These are phyloP conservation scores for Cisticola juncidis DNA, from an alignment of 2,113 vertebrate species.

Conservation along the genomic window DNA sequence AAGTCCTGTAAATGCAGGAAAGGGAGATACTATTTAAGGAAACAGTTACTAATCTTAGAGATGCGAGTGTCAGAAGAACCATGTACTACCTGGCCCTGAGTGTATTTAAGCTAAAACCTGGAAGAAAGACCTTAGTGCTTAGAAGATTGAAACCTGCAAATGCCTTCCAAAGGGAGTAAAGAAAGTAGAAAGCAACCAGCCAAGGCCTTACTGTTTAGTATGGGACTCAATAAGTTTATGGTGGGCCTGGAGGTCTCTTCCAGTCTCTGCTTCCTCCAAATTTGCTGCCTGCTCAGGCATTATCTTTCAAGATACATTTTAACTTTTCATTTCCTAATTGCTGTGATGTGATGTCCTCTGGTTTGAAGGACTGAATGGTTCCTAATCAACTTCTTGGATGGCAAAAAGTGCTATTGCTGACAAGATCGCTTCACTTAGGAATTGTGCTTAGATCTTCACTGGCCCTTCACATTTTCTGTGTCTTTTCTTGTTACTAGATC, in stretches of 20 bases:
- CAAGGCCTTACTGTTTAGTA: not conserved
- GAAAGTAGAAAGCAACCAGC: not conserved
- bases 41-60: not conserved
- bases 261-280: not conserved
- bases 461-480: not conserved
- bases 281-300: not conserved
- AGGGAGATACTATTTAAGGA: not conserved
- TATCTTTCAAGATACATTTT: not conserved
- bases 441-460: not conserved
- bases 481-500: not conserved
- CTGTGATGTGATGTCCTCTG: not conserved
- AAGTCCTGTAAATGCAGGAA: not conserved
- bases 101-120: not conserved
- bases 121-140: not conserved
- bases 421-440: not conserved
- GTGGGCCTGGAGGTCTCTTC: not conserved
- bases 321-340: not conserved
- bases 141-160: not conserved
- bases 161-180: not conserved
- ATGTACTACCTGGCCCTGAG: not conserved
- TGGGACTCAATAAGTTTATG: not conserved
- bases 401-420: not conserved
- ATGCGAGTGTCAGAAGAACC: rapidly evolving
- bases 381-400: not conserved
- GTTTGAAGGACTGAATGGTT: not conserved